Conservation (phyloP, 2,113 vertebrate species). For the Sigmodon hispidus region DNA sequence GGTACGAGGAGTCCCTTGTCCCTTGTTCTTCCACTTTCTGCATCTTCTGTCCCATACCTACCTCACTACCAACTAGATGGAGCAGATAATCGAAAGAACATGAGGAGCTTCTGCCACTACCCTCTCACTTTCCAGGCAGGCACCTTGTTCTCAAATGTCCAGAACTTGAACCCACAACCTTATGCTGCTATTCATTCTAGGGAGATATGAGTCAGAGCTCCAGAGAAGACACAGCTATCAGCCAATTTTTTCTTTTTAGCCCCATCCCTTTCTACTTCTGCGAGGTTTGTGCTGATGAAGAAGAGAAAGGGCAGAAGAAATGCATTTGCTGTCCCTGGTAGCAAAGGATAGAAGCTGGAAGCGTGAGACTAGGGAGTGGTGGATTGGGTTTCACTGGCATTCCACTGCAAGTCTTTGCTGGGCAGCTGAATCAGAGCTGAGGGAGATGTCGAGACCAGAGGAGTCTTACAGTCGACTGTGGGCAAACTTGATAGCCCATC, state of each 20-base stretch:
- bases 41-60: not conserved
- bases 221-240: not conserved
- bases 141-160: slow-evolving; percentile 13
- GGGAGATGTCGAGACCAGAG: slow-evolving; percentile 36
- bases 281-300: not conserved
- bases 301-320: not conserved
- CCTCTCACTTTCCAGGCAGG: not conserved
- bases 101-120: not conserved
- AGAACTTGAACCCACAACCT: slow-evolving; percentile 38
- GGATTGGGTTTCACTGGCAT: slow-evolving; percentile 41
- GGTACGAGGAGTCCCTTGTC: not conserved
- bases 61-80: not conserved
- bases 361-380: not conserved
- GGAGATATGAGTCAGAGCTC: not conserved
- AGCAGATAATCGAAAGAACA: not conserved
- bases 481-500: slow-evolving; percentile 55
- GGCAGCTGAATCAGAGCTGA: slow-evolving; percentile 66
- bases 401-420: slow-evolving; percentile 1
- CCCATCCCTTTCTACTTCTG: not conserved
- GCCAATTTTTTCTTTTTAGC: not conserved
- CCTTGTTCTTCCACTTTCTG: not conserved
- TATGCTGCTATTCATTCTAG: not conserved
- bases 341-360: not conserved
- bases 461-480: slow-evolving; percentile 17
- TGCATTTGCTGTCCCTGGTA: not conserved